Conservation (phyloP, 2,797 vertebrate species). For the Zonotrichia albicollis region DNA sequence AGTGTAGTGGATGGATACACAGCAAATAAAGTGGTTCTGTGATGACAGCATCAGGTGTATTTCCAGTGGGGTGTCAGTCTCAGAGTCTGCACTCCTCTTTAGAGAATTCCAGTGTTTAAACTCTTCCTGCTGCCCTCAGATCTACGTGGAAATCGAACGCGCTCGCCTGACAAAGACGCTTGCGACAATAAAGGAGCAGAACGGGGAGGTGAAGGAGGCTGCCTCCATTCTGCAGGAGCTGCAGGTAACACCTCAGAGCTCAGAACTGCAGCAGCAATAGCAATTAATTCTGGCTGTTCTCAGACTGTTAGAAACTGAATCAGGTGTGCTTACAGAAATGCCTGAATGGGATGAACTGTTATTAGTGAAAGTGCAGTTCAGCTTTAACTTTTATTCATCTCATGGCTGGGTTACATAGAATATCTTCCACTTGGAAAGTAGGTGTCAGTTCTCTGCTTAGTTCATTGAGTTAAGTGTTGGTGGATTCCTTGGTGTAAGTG, state of each 20-base stretch:
- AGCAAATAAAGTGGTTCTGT: neutral
- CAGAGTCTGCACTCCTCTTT: neutral
- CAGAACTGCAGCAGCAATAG: neutral
- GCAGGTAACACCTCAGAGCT: constrained; percentile 79
- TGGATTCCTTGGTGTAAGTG: neutral
- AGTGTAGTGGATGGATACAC: neutral
- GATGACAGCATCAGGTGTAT: neutral
- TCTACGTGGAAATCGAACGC: constrained; percentile 98
- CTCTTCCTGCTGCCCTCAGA: constrained; percentile 74
- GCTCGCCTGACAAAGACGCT: constrained; percentile 94
- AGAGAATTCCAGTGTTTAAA: neutral
- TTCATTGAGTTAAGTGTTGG: neutral
- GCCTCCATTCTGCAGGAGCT: constrained; percentile 94
- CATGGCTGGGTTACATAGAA: neutral
- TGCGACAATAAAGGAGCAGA: constrained; percentile 93
- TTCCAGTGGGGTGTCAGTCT: neutral
- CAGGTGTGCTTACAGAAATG: neutral
- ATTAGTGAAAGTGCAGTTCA: neutral
- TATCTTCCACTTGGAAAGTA: neutral
- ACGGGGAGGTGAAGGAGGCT: constrained; percentile 93
- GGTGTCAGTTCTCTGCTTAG: neutral
- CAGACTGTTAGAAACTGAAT: neutral
- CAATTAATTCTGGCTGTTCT: neutral
- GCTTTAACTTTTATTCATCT: neutral
- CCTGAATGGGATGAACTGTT: neutral